Conservation (phyloP, 2,797 vertebrate species). For the Rhinatrema bivittatum region DNA sequence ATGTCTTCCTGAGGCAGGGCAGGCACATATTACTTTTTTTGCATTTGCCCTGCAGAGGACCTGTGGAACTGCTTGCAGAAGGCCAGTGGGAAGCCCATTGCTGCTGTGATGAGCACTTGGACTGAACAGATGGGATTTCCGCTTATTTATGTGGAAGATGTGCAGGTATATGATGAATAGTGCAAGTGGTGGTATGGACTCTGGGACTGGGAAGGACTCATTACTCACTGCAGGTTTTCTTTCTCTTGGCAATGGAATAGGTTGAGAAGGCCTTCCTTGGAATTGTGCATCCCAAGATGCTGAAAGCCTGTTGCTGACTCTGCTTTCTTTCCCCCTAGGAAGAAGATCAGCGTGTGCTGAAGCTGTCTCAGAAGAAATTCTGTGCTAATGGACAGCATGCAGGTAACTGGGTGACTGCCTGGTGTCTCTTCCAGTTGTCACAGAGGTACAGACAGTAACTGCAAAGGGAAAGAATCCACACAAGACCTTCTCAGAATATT, state of each 20-base stretch:
- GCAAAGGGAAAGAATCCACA: background rate
- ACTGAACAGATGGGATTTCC: slow-evolving; percentile 98
- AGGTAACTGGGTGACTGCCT: too few relatives aligned
- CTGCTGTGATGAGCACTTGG: slow-evolving; percentile 93
- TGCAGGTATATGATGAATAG: slow-evolving; percentile 78
- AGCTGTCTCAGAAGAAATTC: slow-evolving; percentile 93
- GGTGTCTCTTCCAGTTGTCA: too few relatives aligned
- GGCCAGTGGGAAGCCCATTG: slow-evolving; percentile 91
- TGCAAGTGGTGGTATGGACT: too few relatives aligned
- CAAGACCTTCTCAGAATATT: background rate
- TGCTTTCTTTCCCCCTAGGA: slow-evolving; percentile 65
- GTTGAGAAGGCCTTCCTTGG: background rate
- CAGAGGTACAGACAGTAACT: too few relatives aligned
- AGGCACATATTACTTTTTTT: slow-evolving; percentile 1
- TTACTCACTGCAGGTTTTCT: too few relatives aligned
- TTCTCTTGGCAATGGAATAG: too few relatives aligned
- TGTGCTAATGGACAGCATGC: slow-evolving; percentile 86
- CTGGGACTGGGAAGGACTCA: too few relatives aligned
- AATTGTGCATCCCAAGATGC: background rate
- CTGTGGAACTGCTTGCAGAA: slow-evolving; percentile 93
- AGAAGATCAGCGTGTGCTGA: slow-evolving; percentile 72
- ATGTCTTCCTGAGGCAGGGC: too few relatives aligned
- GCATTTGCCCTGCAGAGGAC: slow-evolving; percentile 69
- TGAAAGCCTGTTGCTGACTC: background rate
- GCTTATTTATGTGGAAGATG: slow-evolving; percentile 85